Evolutionary conservation across 2,113 vertebrate species (phyloP).

Genomic region (Bettongia penicillata): DNA sequence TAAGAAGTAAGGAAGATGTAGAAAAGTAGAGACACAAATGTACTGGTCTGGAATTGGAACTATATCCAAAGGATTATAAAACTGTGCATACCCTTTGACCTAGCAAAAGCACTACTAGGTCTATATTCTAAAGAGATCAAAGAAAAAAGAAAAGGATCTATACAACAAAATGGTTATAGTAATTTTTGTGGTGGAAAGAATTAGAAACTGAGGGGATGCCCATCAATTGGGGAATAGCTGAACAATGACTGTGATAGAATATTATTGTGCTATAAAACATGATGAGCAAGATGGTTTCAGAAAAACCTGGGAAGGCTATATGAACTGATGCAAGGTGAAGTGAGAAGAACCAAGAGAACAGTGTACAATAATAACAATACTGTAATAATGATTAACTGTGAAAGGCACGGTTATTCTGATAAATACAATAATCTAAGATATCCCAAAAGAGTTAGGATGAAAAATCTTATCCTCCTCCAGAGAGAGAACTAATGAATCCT

Average conservation of each 20-base stretch:
- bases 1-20: too few relatives aligned
- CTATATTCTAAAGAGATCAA: neutral
- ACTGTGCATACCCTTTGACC: neutral
- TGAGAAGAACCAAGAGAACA: neutral
- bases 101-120: neutral
- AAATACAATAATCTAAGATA: neutral
- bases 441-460: neutral
- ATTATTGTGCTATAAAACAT: neutral
- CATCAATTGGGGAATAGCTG: neutral
- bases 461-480: too few relatives aligned
- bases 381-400: neutral
- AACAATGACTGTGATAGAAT: neutral
- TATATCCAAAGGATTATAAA: neutral
- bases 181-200: neutral
- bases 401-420: neutral
- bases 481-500: neutral
- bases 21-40: fast-evolving
- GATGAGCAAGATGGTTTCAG: neutral
- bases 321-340: neutral
- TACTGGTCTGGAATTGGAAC: neutral
- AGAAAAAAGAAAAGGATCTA: neutral
- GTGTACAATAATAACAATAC: neutral
- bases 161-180: neutral
- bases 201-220: neutral
- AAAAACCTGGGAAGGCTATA: neutral